Percentiles rank a stretch among this genome's conserved stretches.
phyloP scores from a whole-genome alignment of 2,888 invertebrate genomes.

The Dugesia japonica region DNA sequence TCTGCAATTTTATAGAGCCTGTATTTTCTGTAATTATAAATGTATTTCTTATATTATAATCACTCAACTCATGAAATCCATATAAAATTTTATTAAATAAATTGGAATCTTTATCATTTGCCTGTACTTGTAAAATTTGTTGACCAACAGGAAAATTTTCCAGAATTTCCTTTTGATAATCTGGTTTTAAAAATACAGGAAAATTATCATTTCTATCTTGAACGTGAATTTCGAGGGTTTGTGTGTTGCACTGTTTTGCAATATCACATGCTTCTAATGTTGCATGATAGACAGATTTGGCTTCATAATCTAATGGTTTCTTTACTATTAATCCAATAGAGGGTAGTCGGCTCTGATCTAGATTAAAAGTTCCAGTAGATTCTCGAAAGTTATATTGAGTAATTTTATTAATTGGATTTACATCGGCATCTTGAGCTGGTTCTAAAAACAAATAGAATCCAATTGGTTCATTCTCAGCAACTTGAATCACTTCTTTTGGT shows the following conservation, averaged over 20 bases:
- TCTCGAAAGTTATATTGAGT: conserved; percentile 3
- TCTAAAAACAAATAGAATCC: not conserved
- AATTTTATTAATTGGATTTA: not conserved
- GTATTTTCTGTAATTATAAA: conserved; percentile 16
- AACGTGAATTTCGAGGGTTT: conserved; percentile 2
- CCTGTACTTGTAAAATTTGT: not conserved
- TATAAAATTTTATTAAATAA: not conserved
- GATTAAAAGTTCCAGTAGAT: not conserved
- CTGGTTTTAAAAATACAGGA: not conserved
- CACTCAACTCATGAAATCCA: not conserved
- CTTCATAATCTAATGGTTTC: conserved; percentile 27
- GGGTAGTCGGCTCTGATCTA: conserved; percentile 4
- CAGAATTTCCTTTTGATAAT: not conserved
- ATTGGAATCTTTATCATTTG: conserved; percentile 21
- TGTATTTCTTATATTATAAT: conserved; percentile 9
- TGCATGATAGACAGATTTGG: not conserved
- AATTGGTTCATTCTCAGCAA: conserved; percentile 28
- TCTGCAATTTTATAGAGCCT: conserved; percentile 7
- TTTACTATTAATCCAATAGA: conserved; percentile 11
- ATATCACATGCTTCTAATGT: conserved; percentile 30
- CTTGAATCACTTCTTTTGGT: not conserved
- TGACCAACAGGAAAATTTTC: conserved; percentile 20
- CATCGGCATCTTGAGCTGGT: conserved; percentile 16
- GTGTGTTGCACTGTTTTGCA: not conserved
- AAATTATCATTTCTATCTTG: conserved; percentile 14